A percentile compares a stretch with the other conserved stretches of the same genome.
phyloP scores from a whole-genome alignment of 2,113 vertebrate genomes.

The Cariama cristata region DNA sequence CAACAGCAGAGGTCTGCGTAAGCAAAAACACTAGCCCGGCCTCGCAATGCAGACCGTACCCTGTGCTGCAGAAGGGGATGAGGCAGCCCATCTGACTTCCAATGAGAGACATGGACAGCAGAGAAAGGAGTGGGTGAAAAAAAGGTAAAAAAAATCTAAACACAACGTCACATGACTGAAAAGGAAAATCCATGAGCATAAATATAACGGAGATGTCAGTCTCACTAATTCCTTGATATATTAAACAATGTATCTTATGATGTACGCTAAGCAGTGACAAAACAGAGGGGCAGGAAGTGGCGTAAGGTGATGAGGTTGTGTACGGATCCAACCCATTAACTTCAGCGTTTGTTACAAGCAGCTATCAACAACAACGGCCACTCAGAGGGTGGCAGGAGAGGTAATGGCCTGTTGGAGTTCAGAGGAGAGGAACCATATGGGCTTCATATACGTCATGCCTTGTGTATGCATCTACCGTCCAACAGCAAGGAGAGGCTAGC shows the following conservation, averaged over 20 bases:
- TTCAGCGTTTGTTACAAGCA: fast-evolving
- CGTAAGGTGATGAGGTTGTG: neutral
- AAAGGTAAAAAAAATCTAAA: neutral
- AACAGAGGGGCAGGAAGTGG: neutral
- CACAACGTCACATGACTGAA: neutral
- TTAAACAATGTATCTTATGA: neutral
- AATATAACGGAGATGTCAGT: neutral
- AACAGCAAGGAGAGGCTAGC: neutral
- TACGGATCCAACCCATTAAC: neutral
- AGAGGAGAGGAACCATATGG: neutral
- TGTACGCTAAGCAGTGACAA: neutral
- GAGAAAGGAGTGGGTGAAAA: neutral
- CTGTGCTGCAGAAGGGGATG: neutral
- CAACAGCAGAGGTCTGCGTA: neutral
- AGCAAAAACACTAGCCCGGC: neutral
- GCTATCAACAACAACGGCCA: fast-evolving
- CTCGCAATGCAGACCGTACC: neutral
- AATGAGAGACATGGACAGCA: neutral
- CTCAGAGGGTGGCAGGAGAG: neutral
- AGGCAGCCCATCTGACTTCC: neutral
- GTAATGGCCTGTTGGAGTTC: neutral
- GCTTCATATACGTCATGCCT: neutral
- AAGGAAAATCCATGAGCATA: neutral
- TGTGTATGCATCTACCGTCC: neutral
- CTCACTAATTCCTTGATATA: neutral